These are phyloP conservation scores for Onychomys torridus DNA, from an alignment of 2,797 vertebrate species.

Conservation along the genomic window DNA sequence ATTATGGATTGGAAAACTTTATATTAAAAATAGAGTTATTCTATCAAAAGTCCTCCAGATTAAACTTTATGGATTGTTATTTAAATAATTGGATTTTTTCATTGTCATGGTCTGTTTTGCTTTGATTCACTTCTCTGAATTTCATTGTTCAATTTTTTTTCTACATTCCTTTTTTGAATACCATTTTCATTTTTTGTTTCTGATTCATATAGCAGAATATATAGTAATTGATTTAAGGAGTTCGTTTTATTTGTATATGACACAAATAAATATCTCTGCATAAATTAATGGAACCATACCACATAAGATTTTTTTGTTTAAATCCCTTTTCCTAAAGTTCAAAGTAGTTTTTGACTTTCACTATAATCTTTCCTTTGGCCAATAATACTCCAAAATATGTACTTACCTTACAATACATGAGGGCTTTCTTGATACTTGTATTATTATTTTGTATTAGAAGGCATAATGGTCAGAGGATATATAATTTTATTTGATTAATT, in stretches of 20 bases:
- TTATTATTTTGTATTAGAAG: background rate
- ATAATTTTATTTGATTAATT: background rate
- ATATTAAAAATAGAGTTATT: background rate
- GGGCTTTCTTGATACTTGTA: background rate
- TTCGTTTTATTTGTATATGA: no score
- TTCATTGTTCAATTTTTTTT: background rate
- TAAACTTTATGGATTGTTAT: background rate
- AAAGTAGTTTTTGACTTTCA: background rate
- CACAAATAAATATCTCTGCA: background rate
- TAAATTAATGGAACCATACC: background rate
- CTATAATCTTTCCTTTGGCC: background rate
- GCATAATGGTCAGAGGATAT: background rate
- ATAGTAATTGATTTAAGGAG: background rate
- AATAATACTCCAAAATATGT: background rate
- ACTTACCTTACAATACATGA: background rate
- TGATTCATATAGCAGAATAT: background rate
- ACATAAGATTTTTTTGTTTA: background rate
- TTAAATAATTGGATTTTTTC: background rate
- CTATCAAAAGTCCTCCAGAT: background rate
- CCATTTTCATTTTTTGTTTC: background rate
- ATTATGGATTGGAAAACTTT: background rate
- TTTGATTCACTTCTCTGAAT: background rate
- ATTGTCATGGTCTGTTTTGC: background rate
- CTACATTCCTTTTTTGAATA: background rate
- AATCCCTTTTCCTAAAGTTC: background rate